Evolutionary conservation across 2,113 vertebrate species (phyloP), one percentile per base, ranked within the genome.

Genomic region (Ctenodactylus gundi): DNA sequence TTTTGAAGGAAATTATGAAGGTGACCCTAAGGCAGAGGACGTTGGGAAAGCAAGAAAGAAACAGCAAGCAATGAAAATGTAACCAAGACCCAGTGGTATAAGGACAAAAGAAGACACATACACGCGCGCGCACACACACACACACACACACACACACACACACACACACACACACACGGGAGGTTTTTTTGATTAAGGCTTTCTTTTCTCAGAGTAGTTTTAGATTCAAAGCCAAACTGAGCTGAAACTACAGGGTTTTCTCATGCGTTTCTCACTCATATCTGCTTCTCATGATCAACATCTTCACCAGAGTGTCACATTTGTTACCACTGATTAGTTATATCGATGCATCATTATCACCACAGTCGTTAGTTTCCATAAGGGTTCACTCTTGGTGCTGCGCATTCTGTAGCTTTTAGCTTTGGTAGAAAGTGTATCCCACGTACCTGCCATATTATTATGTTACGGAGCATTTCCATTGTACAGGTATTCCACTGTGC

Each of bases 1-100:
- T 67, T 49, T 91, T 92, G 53, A 91, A 85, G 62, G 36, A 49
- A 25, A 68, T 36, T 51, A 4, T 65, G 68, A 84, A 62, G 39
- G 78, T 31, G 58, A 73, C 57, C 39, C n/a, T 18, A 60, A 70
- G 34, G 77, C 18, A 85, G 44, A 93, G 64, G 51, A 25, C 21
- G 21, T 7, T 70, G 20, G 13, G 39, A 70, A 58, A 13, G 31
- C 18, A 90, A 31, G 65, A 60, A 76, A 86, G 81, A 91, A 62
- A 6, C 57, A 82, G 12, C 39, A 25, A 91, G 72, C 41, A 53
- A 34, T 25, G 7, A 51, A 25, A 73, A 25, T 78, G 36, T 34
- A 27, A 31, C 29, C 9, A 81, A 34, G 46, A 86, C 12, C 18
- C 41, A 70, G 25, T 7, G 68, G 34, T 85, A 53, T 80, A 58